Evolutionary conservation across 2,888 invertebrate species (phyloP), one percentile per base, ranked within the genome.

Genomic region (Embidobia sp.): DNA sequence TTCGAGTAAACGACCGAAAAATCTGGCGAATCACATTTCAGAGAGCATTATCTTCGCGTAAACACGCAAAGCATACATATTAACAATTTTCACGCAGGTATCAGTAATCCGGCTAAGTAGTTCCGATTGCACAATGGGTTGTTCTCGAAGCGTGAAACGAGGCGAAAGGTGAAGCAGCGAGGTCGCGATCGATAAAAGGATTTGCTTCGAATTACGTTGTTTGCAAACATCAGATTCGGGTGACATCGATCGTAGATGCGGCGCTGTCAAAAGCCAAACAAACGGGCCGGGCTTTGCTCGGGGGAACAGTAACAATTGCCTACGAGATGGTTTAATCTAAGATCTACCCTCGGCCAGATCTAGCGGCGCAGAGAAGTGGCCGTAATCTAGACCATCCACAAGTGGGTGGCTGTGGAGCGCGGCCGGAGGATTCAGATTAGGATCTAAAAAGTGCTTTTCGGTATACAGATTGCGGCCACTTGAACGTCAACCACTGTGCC

Each of bases 191-290:
- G 72, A 63, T 63, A 63, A 63, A 66, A 66, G 63, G 73, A 73
- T 73, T 59, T 66, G 44, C 44, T 82, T 86, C 84, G 78, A 82
- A 83, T 86, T 86, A 85, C 87, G 80, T 82, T 87, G 86, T 87
- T 86, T 86, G 80, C 83, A 80, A 85, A 87, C 86, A 85, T 79
- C 53, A 35, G 64, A 44, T 46, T 63, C 55, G 46, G 49, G 42
- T 57, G 69, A 72, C 72, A 57, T 64, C 63, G 69, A 76, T 64
- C 64, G 27, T 42, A 29, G 37, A 57, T 42, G 64, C 61, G 72
- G 66, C 29, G 35, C 72, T 67, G 72, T 77, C 72, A 77, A 63
- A 72, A 77, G 77, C 77, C 77, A 70, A 77, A 72, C 66, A 76
- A 76, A 76, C 51, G 67, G 37, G 26, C 18, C 40, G 42, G n/a